These are phyloP conservation scores for Thymelicus lineola DNA, from an alignment of 2,888 invertebrate species.

Conservation along the genomic window DNA sequence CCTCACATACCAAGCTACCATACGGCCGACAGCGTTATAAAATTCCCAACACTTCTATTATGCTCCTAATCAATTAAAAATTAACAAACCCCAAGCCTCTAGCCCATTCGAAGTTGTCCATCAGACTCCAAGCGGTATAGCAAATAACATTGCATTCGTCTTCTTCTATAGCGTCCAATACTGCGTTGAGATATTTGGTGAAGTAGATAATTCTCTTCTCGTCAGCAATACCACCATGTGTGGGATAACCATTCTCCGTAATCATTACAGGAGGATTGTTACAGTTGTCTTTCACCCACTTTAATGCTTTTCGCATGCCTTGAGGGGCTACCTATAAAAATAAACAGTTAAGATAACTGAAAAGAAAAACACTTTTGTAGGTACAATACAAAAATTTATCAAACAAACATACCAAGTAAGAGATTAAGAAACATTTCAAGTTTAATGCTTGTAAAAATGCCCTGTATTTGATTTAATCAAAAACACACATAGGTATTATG, in stretches of 20 bases:
- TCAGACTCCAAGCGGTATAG: constrained; percentile 72
- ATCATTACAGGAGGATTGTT: constrained; percentile 82
- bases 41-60: no score
- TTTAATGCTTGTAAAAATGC: no score
- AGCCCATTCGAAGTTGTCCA: constrained; percentile 75
- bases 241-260: constrained; percentile 86
- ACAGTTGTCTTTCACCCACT: constrained; percentile 84
- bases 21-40: no score
- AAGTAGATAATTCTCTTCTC: constrained; percentile 70
- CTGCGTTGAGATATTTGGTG: constrained; percentile 57
- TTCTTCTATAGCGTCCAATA: constrained; percentile 60
- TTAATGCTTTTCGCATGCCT: constrained; percentile 77
- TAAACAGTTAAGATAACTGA: no score
- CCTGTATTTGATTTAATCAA: no score
- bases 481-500: no score
- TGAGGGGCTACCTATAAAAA: constrained; percentile 43
- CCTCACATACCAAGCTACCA: no score
- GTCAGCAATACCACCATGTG: constrained; percentile 62
- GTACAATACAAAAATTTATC: no score
- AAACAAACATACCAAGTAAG: no score
- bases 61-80: neutral
- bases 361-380: no score
- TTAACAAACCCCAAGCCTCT: constrained; percentile 51
- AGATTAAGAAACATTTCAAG: no score
- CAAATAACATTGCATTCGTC: constrained; percentile 61